Base-by-base conservation (phyloP, 1,140 invertebrate species). In the Drosophila pseudoananassae region DNA sequence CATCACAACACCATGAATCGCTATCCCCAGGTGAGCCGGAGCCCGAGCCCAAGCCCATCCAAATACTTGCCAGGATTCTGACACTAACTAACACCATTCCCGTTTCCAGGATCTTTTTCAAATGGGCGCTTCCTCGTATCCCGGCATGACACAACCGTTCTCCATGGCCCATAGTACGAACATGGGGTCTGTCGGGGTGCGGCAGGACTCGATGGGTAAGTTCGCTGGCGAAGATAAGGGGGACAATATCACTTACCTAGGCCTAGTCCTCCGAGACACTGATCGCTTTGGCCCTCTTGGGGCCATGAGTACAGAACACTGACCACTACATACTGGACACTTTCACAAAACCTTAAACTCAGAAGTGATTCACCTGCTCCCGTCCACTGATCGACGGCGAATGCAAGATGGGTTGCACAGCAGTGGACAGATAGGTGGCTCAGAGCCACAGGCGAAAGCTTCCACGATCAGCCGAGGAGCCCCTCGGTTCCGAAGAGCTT, bases 1-100 rank as follows among this genome's bases (percentile, higher is more conserved):
- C 97, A 98, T 90, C 96, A 96, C 12, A 97, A 97, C 85, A 96
- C 96, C 85, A 97, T 98, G 93, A 98, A 97, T 93, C 95, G 98
- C 92, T 99, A 99, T 93, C 98, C 97, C 49, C 98, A 98, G 95
- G 97, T 97, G 93, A 63, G 38, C 8, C n/a, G 3, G 9, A 20
- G 1, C 43, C n/a, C 4, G 9, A 20, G 1, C 43, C 17, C 12
- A 20, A 20, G 1, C 43, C 17, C 10, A 20, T 14, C 38, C 8
- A 6, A 7, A n/a, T 40, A 4, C 12, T 1, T 36, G 33, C 3
- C 9, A 43, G 10, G 10, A 36, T 3, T n/a, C 40, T 17, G 9
- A 43, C 4, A 17, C 4, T 20, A 46, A 4, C 43, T 46, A 23
- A 20, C 6, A 4, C 40, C 40, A 43, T 29, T n/a, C 4, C 29